Conservation (phyloP, 1,140 invertebrate species). For the Plectrocnemia conspersa region DNA sequence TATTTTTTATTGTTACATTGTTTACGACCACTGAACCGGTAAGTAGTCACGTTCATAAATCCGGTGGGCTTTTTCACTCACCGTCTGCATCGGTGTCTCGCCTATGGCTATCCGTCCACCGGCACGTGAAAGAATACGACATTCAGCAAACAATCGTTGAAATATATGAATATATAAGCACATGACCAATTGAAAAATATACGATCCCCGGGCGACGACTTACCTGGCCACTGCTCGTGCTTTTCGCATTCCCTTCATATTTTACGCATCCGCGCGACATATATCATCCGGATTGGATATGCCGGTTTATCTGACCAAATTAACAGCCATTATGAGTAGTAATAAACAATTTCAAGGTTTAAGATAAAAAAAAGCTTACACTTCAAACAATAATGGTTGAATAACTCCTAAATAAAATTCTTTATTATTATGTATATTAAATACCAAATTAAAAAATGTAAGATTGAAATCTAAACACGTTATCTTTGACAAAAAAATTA, state of each 20-base stretch:
- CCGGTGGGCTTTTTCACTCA: background rate
- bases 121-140: background rate
- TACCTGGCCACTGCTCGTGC: background rate
- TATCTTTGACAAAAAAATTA: too few relatives aligned
- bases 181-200: slow-evolving; percentile 12
- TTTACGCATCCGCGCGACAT: background rate
- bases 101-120: slow-evolving; percentile 8
- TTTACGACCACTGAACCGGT: background rate
- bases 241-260: background rate
- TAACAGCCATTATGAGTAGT: background rate
- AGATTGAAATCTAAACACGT: too few relatives aligned
- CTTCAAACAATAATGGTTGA: too few relatives aligned
- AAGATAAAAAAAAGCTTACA: too few relatives aligned
- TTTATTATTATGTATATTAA: too few relatives aligned
- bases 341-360: too few relatives aligned
- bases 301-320: background rate
- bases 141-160: slow-evolving; percentile 23
- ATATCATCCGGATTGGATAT: background rate
- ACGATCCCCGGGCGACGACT: slow-evolving; percentile 1
- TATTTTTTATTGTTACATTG: too few relatives aligned
- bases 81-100: slow-evolving; percentile 2
- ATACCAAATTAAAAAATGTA: too few relatives aligned
- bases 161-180: slow-evolving; percentile 9
- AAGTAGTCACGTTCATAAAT: slow-evolving; percentile 8
- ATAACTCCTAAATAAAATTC: too few relatives aligned